Conservation (phyloP, 2,113 vertebrate genomes). For the Tragelaphus scriptus region DNA sequence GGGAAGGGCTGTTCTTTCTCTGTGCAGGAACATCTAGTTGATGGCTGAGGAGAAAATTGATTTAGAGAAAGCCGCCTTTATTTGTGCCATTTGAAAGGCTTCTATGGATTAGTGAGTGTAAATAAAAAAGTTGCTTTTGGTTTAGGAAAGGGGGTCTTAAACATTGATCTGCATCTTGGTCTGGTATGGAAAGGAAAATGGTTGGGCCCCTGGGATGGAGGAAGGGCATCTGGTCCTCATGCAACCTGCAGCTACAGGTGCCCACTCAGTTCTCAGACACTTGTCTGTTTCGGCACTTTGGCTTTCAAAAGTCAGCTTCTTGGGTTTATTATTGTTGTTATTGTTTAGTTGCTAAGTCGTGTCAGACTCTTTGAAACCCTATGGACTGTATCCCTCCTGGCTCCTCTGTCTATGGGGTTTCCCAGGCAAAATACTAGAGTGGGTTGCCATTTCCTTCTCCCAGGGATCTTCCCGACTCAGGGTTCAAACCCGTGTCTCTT, state of each 20-base stretch:
- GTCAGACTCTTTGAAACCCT: background rate
- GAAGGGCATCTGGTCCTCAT: background rate
- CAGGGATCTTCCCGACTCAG: background rate
- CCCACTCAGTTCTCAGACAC: background rate
- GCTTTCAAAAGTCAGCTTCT: background rate
- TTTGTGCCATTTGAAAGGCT: slow-evolving; percentile 78
- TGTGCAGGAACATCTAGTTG: slow-evolving; percentile 80
- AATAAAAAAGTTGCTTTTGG: slow-evolving; percentile 70
- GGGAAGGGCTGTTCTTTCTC: slow-evolving; percentile 81
- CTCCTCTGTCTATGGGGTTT: background rate
- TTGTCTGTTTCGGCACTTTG: background rate
- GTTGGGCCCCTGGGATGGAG: background rate
- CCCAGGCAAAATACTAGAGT: background rate
- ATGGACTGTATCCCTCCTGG: background rate
- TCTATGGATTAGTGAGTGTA: slow-evolving; percentile 76
- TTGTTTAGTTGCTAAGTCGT: background rate
- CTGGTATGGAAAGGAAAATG: slow-evolving; percentile 45
- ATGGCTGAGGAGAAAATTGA: slow-evolving; percentile 83
- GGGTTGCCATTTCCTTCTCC: background rate
- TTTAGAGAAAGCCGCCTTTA: slow-evolving; percentile 77
- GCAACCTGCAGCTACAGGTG: background rate
- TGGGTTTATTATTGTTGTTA: background rate
- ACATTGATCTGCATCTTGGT: slow-evolving; percentile 65
- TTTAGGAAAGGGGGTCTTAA: slow-evolving; percentile 61
- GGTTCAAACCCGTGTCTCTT: background rate